Evolutionary conservation across 1,140 invertebrate species (phyloP).

Genomic region (Apis laboriosa): DNA sequence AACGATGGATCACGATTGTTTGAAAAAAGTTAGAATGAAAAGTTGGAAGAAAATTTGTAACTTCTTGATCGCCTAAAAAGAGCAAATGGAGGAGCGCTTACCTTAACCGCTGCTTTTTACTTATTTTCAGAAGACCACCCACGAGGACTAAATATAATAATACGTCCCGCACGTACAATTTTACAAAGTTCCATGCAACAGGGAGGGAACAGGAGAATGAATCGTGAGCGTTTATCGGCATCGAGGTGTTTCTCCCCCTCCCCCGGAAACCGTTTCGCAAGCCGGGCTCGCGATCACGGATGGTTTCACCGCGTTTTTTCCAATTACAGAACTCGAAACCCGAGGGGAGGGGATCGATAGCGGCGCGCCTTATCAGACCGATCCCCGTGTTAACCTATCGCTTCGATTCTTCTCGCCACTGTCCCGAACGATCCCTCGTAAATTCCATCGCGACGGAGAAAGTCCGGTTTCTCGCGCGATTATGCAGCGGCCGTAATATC

Average conservation of each 20-base stretch:
- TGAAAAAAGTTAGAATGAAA: too few species aligned
- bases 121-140: not conserved
- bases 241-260: slow-evolving; percentile 1
- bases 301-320: slow-evolving; percentile 37
- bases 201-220: slow-evolving; percentile 12
- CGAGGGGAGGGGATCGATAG: slow-evolving; percentile 31
- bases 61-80: too few species aligned
- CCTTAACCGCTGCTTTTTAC: not conserved
- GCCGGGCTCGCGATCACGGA: not conserved
- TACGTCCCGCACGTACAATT: not conserved
- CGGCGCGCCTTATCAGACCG: slow-evolving; percentile 14
- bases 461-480: slow-evolving; percentile 52
- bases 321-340: slow-evolving; percentile 26
- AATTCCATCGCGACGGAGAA: slow-evolving; percentile 46
- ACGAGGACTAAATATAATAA: not conserved
- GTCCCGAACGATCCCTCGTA: slow-evolving; percentile 37
- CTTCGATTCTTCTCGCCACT: slow-evolving; percentile 28
- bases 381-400: slow-evolving; percentile 43
- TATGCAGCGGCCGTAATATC: slow-evolving; percentile 38
- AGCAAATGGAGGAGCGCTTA: too few species aligned
- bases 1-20: too few species aligned
- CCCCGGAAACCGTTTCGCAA: slow-evolving; percentile 23
- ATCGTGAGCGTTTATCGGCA: slow-evolving; percentile 23
- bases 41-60: too few species aligned
- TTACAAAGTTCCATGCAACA: not conserved